These are phyloP conservation scores for Hippocampus zosterae DNA, from an alignment of 2,113 vertebrate species.

Conservation along the genomic window DNA sequence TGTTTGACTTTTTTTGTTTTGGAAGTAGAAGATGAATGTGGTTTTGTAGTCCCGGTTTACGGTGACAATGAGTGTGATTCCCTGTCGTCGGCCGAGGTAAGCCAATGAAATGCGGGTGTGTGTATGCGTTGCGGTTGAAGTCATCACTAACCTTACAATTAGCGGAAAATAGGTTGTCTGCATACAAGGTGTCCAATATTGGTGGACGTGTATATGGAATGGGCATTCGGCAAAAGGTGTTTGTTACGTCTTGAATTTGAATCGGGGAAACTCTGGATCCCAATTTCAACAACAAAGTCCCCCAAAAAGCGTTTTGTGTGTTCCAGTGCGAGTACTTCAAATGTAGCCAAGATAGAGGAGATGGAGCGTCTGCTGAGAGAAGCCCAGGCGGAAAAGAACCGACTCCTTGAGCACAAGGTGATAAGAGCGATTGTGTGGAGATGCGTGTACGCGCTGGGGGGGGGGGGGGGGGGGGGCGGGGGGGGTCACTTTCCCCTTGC, in stretches of 20 bases:
- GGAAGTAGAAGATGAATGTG: constrained; percentile 5
- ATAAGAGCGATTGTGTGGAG: not conserved
- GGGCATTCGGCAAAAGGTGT: no score
- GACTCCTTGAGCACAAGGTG: constrained; percentile 86
- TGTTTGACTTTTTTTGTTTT: constrained; percentile 6
- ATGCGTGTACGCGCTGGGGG: not conserved
- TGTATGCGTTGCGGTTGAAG: no score
- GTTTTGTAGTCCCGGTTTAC: not conserved
- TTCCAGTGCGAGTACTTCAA: constrained; percentile 88
- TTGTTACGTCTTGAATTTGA: not conserved
- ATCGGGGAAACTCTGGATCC: not conserved
- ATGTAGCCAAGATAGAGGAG: constrained; percentile 88
- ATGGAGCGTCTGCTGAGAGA: constrained; percentile 93
- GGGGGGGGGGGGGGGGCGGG: no score
- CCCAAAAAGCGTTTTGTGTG: constrained; percentile 8
- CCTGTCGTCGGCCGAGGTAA: constrained; percentile 53
- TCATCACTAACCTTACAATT: not conserved
- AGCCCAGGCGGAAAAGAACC: constrained; percentile 86
- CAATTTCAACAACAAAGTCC: not conserved
- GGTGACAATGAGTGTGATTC: constrained; percentile 50
- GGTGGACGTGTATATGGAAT: no score
- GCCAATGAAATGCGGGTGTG: constrained; percentile 4
- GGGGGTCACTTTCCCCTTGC: not conserved
- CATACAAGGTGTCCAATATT: not conserved
- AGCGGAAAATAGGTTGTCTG: not conserved